Evolutionary conservation across 2,888 invertebrate species (phyloP), one percentile per base, ranked within the genome.

Genomic region (Heliothis peltigera): DNA sequence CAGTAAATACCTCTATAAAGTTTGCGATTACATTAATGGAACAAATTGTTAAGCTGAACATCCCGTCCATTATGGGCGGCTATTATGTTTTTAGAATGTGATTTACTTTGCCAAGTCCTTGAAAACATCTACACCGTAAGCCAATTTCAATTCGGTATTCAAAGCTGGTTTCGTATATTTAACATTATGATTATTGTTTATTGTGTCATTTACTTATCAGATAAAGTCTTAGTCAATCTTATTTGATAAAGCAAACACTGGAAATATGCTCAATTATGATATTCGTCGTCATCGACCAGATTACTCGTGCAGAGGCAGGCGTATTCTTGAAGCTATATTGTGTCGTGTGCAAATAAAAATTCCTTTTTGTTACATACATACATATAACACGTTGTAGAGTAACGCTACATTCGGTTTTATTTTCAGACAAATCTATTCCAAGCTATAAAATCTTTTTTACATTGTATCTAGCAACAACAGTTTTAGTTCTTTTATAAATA

Each of bases 1-100:
- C 86, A 87, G 86, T 86, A 86, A 89, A 88, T 83, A 82, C 83
- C 81, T 81, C 80, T 77, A 84, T 85, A 82, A 85, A 85, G 81
- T 84, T 84, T 61, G 78, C 71, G 78, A 86, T 85, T 84, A 84
- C 83, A 74, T 81, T 81, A 85, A 86, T 84, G 81, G 81, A 84
- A 84, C 82, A 86, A 88, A 84, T 85, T 84, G 84, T 84, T 85
- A 82, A 84, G 83, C 84, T 83, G 68, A 63, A 82, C 81, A 79
- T 75, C 54, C 62, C 61, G 69, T 76, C 79, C 70, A 63, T 77
- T 64, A 77, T 42, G 51, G 53, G 39, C 58, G 32, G 44, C 71
- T 63, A 70, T 80, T 75, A 61, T 70, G 66, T 69, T 79, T 75
- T 77, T 60, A 70, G 68, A 69, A 71, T 67, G 62, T 69, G 58